Evolutionary conservation across 2,888 invertebrate species (phyloP).

Genomic region (Agonopterix alstromeriana): DNA sequence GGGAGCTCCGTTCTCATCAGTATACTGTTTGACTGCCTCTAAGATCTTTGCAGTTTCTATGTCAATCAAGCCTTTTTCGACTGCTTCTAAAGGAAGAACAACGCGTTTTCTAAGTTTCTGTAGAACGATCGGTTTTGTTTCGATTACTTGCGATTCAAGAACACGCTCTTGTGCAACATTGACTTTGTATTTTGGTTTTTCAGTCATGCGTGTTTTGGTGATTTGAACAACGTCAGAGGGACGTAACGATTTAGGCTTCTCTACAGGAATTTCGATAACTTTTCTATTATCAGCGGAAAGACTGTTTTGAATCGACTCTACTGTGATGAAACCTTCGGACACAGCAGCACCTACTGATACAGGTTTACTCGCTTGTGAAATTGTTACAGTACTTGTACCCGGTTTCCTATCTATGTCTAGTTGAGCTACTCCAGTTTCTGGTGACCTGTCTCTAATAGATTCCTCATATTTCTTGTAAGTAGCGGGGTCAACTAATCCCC

Average conservation of each 20-base stretch:
- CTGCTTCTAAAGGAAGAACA: conserved; percentile 85
- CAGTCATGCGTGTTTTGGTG: conserved; percentile 72
- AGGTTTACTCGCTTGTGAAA: conserved; percentile 60
- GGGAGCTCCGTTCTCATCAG: conserved; percentile 75
- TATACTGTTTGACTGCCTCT: conserved; percentile 76
- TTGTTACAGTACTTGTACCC: conserved; percentile 27
- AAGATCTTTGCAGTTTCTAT: conserved; percentile 83
- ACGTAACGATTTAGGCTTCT: conserved; percentile 25
- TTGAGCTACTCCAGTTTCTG: conserved; percentile 27
- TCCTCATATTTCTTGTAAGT: conserved; percentile 73
- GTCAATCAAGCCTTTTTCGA: conserved; percentile 87
- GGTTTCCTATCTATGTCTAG: conserved; percentile 19
- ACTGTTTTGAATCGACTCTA: conserved; percentile 68
- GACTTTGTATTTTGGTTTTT: conserved; percentile 81
- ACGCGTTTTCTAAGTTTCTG: conserved; percentile 88
- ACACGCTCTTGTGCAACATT: conserved; percentile 79
- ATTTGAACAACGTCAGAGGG: conserved; percentile 75
- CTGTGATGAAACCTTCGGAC: conserved; percentile 72
- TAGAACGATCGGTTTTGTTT: conserved; percentile 82
- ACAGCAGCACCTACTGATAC: conserved; percentile 78
- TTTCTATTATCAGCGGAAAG: conserved; percentile 51
- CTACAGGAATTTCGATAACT: conserved; percentile 24
- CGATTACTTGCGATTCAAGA: conserved; percentile 74
- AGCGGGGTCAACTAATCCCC: conserved; percentile 81
- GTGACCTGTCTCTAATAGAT: conserved; percentile 52